Conservation (phyloP, 2,113 vertebrate genomes). For the Oreamnos americanus region DNA sequence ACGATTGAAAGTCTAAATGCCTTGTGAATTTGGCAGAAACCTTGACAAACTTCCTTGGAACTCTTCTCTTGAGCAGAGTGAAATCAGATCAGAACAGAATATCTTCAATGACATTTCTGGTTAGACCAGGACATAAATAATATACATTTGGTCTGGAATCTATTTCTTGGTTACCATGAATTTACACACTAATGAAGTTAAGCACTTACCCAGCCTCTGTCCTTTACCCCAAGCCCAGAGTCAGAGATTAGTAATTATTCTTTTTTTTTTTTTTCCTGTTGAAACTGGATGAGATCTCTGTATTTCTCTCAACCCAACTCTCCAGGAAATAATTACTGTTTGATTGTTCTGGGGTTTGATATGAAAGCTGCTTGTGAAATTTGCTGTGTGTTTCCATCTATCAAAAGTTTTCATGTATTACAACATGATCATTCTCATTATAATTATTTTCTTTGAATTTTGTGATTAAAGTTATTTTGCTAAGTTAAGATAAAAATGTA, state of each 20-base stretch:
- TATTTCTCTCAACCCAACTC: neutral
- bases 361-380: neutral
- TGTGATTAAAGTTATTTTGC: neutral
- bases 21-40: slow-evolving; percentile 41
- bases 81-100: neutral
- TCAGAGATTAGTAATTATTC: neutral
- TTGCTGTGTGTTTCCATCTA: neutral
- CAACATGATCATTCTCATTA: neutral
- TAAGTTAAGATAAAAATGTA: neutral
- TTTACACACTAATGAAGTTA: neutral
- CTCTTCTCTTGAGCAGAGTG: slow-evolving; percentile 10
- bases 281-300: neutral
- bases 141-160: neutral
- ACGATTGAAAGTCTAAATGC: slow-evolving; percentile 7
- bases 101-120: neutral
- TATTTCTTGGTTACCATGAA: neutral
- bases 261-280: neutral
- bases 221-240: neutral
- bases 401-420: neutral
- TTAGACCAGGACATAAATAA: neutral
- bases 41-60: slow-evolving; percentile 8
- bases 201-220: neutral
- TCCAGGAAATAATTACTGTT: neutral
- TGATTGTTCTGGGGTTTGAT: neutral
- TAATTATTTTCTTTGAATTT: neutral